These are phyloP conservation scores for Idaea dimidiata DNA, from an alignment of 2,888 invertebrate species.

Conservation along the genomic window DNA sequence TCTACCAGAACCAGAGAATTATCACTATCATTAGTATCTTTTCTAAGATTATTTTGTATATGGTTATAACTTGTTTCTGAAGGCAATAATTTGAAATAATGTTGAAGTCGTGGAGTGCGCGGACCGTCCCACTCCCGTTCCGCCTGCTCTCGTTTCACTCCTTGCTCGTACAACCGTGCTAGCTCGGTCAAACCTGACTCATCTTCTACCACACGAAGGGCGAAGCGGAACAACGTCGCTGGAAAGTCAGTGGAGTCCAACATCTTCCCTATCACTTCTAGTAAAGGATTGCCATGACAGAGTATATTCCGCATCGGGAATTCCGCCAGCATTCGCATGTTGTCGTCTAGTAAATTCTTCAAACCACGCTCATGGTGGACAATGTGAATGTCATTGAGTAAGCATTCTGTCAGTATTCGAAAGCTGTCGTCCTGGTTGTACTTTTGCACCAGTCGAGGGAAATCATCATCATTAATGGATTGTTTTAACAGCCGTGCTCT, in stretches of 20 bases:
- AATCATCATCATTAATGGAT: not conserved
- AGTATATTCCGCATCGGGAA: not conserved
- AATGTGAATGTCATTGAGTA: not conserved
- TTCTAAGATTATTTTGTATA: not conserved
- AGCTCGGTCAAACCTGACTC: not conserved
- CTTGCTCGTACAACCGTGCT: not conserved
- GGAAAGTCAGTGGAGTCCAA: not conserved
- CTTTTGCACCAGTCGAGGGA: not conserved
- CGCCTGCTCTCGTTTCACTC: not conserved
- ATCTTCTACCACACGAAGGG: not conserved
- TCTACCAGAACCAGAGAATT: not conserved
- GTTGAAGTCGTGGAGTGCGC: not conserved
- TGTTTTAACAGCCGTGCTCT: not conserved
- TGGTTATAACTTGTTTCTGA: not conserved
- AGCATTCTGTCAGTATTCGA: not conserved
- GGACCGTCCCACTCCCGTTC: not conserved
- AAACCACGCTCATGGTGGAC: not conserved
- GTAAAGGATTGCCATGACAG: not conserved
- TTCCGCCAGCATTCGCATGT: not conserved
- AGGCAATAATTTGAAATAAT: not conserved
- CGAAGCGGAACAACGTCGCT: not conserved
- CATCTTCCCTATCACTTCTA: not conserved
- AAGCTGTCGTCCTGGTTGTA: not conserved
- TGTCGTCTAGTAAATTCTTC: not conserved
- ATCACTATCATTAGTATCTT: not conserved